phyloP scores from a whole-genome alignment of 2,113 vertebrate genomes.

The Globicephala melas region DNA sequence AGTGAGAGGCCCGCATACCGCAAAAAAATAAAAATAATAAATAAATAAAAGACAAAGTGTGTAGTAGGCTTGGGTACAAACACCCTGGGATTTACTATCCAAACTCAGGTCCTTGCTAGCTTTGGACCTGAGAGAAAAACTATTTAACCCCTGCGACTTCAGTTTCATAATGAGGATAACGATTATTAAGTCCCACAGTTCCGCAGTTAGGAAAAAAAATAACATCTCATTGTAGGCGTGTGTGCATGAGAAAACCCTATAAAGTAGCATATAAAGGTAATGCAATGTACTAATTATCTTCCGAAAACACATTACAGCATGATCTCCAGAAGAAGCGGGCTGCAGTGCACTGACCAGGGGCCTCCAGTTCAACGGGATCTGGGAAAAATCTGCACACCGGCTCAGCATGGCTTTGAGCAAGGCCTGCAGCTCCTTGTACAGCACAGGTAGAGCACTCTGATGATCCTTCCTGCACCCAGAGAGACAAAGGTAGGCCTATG shows the following conservation, averaged over 20 bases:
- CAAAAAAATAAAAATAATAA: no score
- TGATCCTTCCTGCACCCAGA: constrained; percentile 87
- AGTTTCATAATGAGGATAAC: not conserved
- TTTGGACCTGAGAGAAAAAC: constrained; percentile 29
- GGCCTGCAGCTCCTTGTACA: constrained; percentile 85
- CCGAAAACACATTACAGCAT: not conserved
- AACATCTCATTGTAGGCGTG: not conserved
- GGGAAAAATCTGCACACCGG: constrained; percentile 85
- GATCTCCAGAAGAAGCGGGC: not conserved
- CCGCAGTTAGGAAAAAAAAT: not conserved
- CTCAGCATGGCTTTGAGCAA: constrained; percentile 85
- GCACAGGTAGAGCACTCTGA: constrained; percentile 88
- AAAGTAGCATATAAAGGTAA: not conserved
- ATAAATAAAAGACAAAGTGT: not conserved
- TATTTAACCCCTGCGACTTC: not conserved
- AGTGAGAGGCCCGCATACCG: no score
- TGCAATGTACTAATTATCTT: not conserved
- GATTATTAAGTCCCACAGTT: not conserved
- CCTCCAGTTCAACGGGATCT: constrained; percentile 69
- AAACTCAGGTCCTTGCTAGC: not conserved
- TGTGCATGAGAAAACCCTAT: not conserved
- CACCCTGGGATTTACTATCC: not conserved
- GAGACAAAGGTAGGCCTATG: constrained; percentile 52
- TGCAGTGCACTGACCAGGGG: constrained; percentile 74
- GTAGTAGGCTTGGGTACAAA: not conserved